A percentile compares a stretch with the other conserved stretches of the same genome.
Evolutionary conservation across 2,113 vertebrate genomes (phyloP).

Genomic region (Scopus umbretta): DNA sequence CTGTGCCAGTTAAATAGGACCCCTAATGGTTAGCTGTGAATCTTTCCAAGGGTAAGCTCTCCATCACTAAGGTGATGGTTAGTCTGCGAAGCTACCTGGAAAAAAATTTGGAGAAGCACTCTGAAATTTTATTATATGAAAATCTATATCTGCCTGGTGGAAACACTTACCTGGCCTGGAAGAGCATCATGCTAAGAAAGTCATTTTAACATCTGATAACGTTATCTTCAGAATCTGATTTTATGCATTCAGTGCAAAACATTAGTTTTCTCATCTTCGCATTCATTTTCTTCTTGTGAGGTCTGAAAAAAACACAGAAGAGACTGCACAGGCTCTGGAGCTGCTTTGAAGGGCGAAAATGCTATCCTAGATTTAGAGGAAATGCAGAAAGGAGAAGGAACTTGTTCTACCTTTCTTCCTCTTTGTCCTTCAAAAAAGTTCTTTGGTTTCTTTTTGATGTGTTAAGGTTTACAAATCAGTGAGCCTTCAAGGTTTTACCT

Average conservation of each 20-base stretch:
- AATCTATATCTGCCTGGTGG: background rate
- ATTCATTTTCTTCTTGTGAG: background rate
- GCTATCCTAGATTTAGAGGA: background rate
- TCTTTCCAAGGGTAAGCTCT: background rate
- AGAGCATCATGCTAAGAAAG: background rate
- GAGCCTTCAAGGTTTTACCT: background rate
- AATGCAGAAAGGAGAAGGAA: background rate
- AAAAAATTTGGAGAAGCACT: background rate
- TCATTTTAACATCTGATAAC: background rate
- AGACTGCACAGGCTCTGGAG: background rate
- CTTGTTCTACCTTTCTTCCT: background rate
- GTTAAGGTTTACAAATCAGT: background rate
- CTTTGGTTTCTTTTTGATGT: background rate
- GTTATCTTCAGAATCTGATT: background rate
- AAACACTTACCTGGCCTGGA: background rate
- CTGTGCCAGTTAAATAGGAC: background rate
- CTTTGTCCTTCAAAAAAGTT: background rate
- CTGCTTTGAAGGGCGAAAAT: background rate
- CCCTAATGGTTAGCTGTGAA: background rate
- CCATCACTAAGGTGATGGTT: background rate
- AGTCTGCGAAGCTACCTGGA: background rate
- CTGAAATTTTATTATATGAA: background rate
- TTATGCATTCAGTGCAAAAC: background rate
- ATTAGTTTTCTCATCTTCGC: background rate
- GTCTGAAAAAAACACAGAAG: background rate